Percentiles rank a stretch among this genome's conserved stretches.
Evolutionary conservation across 2,113 vertebrate genomes (phyloP).

Genomic region (Physeter macrocephalus): DNA sequence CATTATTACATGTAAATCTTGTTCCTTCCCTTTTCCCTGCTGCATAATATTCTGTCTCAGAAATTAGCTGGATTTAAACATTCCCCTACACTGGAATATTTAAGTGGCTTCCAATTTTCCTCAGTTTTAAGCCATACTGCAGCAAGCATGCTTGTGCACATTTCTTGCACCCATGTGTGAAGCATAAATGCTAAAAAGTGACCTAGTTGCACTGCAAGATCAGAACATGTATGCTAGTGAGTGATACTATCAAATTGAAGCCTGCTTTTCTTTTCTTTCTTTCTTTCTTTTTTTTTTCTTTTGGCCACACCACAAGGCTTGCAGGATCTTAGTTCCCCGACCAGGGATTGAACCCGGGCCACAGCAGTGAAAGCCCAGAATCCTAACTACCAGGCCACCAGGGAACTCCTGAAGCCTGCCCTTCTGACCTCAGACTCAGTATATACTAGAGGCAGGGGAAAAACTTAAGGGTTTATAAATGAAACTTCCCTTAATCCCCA

Average conservation of each 20-base stretch:
- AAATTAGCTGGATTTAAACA: not conserved
- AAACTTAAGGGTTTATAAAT: not conserved
- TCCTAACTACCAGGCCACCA: no score
- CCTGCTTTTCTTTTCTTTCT: not conserved
- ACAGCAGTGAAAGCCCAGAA: no score
- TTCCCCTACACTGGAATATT: not conserved
- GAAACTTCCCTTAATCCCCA: not conserved
- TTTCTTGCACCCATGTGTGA: not conserved
- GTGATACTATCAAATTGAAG: not conserved
- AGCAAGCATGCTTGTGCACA: not conserved
- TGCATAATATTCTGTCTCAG: not conserved
- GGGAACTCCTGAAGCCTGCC: not conserved
- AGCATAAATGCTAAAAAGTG: not conserved
- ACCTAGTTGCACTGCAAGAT: not conserved
- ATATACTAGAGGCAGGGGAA: not conserved
- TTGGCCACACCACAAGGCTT: no score
- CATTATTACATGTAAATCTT: not conserved
- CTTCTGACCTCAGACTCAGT: not conserved
- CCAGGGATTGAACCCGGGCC: no score
- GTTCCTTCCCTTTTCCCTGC: not conserved
- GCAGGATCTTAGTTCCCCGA: no score
- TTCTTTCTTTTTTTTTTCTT: no score
- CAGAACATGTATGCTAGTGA: not conserved
- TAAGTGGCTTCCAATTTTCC: not conserved
- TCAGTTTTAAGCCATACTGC: not conserved